phyloP scores from a whole-genome alignment of 2,888 invertebrate species.

The Pheosia gnoma region DNA sequence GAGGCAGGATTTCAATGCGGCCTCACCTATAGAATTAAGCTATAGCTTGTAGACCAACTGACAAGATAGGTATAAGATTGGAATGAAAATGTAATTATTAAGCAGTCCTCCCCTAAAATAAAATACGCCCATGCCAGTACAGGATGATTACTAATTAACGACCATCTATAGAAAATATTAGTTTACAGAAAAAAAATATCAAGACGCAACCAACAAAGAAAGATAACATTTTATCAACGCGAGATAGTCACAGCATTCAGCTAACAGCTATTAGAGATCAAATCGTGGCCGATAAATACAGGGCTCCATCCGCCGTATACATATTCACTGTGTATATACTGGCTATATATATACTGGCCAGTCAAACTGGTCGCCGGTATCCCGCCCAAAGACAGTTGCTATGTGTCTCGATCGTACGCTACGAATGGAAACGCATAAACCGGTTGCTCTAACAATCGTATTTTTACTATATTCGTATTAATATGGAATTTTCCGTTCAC shows the following conservation, averaged over 20 bases:
- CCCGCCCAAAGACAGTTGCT: constrained; percentile 7
- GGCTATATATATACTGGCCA: neutral
- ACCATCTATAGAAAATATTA: too few relatives aligned
- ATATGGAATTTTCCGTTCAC: constrained; percentile 4
- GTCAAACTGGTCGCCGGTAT: constrained; percentile 1
- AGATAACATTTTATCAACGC: neutral
- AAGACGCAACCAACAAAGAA: neutral
- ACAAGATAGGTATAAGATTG: too few relatives aligned
- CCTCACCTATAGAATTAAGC: too few relatives aligned
- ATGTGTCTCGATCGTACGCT: constrained; percentile 3
- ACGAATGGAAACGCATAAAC: constrained; percentile 1
- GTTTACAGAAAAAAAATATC: too few relatives aligned
- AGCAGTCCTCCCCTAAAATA: too few relatives aligned
- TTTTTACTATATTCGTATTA: constrained; percentile 1
- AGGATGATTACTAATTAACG: too few relatives aligned
- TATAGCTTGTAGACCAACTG: too few relatives aligned
- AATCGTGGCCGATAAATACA: constrained; percentile 8
- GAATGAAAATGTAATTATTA: too few relatives aligned
- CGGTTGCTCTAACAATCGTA: constrained; percentile 5
- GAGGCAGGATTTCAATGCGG: too few relatives aligned
- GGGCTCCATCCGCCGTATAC: constrained; percentile 1
- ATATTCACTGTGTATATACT: neutral
- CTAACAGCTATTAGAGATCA: constrained; percentile 1
- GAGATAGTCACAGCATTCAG: neutral
- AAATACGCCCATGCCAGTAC: too few relatives aligned